Conservation (phyloP, 2,888 invertebrate species). For the Spisula subtruncata region DNA sequence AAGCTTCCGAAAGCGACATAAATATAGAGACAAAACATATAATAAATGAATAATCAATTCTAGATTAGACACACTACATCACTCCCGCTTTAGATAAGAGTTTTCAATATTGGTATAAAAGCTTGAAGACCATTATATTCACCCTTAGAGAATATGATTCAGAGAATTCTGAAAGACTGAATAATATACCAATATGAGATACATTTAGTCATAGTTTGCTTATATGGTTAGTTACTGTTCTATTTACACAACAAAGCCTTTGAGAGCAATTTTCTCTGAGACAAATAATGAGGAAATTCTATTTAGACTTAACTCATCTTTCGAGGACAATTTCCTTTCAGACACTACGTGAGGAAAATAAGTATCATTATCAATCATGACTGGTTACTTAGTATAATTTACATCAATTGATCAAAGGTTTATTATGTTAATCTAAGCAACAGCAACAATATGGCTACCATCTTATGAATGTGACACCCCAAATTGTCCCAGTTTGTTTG, state of each 20-base stretch:
- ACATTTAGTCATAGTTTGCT: neutral
- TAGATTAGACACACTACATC: neutral
- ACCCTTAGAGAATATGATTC: neutral
- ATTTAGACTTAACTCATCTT: neutral
- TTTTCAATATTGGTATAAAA: neutral
- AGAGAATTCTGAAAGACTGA: neutral
- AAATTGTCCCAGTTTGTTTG: too few species aligned
- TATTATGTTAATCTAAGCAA: too few species aligned
- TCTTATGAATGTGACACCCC: too few species aligned
- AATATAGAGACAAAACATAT: neutral
- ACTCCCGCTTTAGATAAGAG: slow-evolving; percentile 6
- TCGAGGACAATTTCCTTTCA: neutral
- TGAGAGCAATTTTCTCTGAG: neutral
- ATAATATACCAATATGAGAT: neutral
- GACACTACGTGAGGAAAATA: neutral
- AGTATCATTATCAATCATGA: neutral
- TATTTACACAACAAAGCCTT: neutral
- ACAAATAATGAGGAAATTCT: neutral
- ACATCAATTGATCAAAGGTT: too few species aligned
- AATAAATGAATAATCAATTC: slow-evolving; percentile 21
- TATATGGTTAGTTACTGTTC: neutral
- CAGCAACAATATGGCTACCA: too few species aligned
- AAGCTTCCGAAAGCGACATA: neutral
- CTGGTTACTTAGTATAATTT: too few species aligned
- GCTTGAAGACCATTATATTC: neutral